These are phyloP conservation scores for Drosophila buzzatii DNA, from an alignment of 2,888 invertebrate genomes.

Conservation along the genomic window DNA sequence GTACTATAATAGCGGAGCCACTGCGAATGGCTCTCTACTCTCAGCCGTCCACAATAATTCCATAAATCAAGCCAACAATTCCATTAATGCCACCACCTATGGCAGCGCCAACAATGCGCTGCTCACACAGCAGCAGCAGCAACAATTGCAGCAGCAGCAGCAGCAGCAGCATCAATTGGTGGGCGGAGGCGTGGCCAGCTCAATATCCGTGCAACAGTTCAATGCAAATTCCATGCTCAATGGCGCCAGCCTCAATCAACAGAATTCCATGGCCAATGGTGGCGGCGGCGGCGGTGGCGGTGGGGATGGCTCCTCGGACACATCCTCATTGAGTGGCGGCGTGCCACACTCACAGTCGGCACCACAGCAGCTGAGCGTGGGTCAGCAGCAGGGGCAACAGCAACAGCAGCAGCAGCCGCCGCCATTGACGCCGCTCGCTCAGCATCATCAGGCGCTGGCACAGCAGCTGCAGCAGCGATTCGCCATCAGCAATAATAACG, in stretches of 20 bases:
- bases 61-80: slow-evolving; percentile 81
- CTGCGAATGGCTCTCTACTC: slow-evolving; percentile 82
- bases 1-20: slow-evolving; percentile 81
- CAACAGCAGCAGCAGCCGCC: slow-evolving; percentile 74
- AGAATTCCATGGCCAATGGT: slow-evolving; percentile 75
- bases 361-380: slow-evolving; percentile 84
- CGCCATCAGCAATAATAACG: slow-evolving; percentile 85
- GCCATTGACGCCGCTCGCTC: slow-evolving; percentile 85
- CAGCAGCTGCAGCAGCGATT: slow-evolving; percentile 88
- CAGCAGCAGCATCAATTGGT: slow-evolving; percentile 59
- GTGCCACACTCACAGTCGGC: slow-evolving; percentile 85
- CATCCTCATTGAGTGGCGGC: slow-evolving; percentile 72
- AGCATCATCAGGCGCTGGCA: slow-evolving; percentile 88
- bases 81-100: slow-evolving; percentile 81
- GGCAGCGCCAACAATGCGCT: slow-evolving; percentile 76
- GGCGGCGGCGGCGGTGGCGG: slow-evolving; percentile 45
- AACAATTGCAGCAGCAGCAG: slow-evolving; percentile 43
- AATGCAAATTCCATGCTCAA: slow-evolving; percentile 80
- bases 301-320: slow-evolving; percentile 78
- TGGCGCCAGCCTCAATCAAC: slow-evolving; percentile 59
- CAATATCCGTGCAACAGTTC: slow-evolving; percentile 85
- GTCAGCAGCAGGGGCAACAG: slow-evolving; percentile 55
- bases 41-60: slow-evolving; percentile 85
- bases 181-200: slow-evolving; percentile 80
- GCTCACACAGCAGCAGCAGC: slow-evolving; percentile 70